phyloP scores from a whole-genome alignment of 2,797 vertebrate genomes.

The Syngnathus rostellatus region DNA sequence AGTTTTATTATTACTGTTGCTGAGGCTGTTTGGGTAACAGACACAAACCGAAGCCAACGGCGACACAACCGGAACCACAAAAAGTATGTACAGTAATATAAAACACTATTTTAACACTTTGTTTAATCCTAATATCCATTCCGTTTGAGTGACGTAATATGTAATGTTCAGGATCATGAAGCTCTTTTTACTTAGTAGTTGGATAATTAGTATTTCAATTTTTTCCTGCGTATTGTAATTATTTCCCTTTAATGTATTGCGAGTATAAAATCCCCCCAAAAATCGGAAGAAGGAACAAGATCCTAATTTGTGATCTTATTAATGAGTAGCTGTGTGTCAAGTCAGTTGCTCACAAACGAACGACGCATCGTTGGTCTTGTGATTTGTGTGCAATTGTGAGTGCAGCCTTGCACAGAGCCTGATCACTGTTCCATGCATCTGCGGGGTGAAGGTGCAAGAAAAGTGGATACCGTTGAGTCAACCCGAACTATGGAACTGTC shows the following conservation, averaged over 20 bases:
- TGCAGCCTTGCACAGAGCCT: background rate
- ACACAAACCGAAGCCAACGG: background rate
- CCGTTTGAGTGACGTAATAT: background rate
- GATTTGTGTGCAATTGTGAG: slow-evolving; percentile 9
- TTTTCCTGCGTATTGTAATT: background rate
- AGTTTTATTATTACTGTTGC: background rate
- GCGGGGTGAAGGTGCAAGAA: background rate
- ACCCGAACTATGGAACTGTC: slow-evolving; percentile 60
- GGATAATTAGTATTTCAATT: background rate
- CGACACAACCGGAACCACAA: background rate
- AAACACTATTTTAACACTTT: too few species aligned
- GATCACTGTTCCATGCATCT: background rate
- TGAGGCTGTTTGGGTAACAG: background rate
- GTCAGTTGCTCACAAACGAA: slow-evolving; percentile 26
- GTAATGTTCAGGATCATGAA: background rate
- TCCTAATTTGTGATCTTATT: slow-evolving; percentile 31
- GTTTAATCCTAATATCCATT: background rate
- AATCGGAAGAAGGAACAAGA: background rate
- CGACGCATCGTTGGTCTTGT: slow-evolving; percentile 19
- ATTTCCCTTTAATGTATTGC: background rate
- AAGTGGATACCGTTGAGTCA: background rate
- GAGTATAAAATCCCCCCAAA: background rate
- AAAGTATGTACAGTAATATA: background rate
- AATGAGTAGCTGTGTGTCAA: slow-evolving; percentile 37
- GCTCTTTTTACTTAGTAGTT: background rate